phyloP scores from a whole-genome alignment of 2,888 invertebrate genomes.

The Chydorus sphaericus region DNA sequence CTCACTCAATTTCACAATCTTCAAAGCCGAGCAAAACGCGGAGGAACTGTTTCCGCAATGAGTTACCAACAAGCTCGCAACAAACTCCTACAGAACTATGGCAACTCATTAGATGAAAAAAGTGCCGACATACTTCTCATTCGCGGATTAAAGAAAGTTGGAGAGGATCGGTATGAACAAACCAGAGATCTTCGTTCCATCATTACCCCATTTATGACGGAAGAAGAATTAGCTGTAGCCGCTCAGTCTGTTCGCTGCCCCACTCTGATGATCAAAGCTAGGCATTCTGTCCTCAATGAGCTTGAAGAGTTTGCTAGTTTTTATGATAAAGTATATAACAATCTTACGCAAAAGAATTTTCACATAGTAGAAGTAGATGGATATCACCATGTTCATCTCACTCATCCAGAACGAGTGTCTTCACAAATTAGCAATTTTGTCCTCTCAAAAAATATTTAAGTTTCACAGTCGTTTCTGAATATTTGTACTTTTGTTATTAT shows the following conservation, averaged over 20 bases:
- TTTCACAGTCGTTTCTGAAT: too few species aligned
- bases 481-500: too few species aligned
- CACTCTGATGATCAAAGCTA: neutral
- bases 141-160: neutral
- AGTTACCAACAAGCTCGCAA: neutral
- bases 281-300: neutral
- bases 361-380: conserved; percentile 39
- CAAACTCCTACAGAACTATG: neutral
- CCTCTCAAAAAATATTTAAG: conserved; percentile 8
- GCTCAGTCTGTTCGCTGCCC: neutral
- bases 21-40: neutral
- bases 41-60: too few species aligned
- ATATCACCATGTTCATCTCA: conserved; percentile 54
- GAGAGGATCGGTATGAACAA: neutral
- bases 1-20: too few species aligned
- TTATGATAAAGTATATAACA: neutral
- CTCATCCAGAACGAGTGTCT: conserved; percentile 9
- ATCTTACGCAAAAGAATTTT: neutral
- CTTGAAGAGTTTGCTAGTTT: neutral
- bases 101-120: neutral
- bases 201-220: neutral
- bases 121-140: neutral
- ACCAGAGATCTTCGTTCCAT: neutral
- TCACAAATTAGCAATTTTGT: conserved; percentile 12
- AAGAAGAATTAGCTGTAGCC: neutral